phyloP scores from a whole-genome alignment of 2,888 invertebrate genomes.

The Meta bourneti region DNA sequence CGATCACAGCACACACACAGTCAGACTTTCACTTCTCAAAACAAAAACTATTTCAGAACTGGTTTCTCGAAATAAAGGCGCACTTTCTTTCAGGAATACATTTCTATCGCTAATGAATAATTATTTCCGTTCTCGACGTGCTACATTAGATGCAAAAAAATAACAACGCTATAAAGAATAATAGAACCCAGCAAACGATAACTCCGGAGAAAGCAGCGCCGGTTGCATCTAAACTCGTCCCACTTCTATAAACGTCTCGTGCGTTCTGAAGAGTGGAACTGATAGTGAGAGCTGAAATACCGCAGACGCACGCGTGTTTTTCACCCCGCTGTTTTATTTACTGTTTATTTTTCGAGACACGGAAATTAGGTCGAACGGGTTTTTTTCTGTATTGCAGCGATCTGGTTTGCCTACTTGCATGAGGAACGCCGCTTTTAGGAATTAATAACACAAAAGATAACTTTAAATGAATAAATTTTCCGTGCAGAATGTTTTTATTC shows the following conservation, averaged over 20 bases:
- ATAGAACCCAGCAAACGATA: conserved; percentile 12
- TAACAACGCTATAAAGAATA: background rate
- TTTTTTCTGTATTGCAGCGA: background rate
- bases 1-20: too few relatives aligned
- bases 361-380: conserved; percentile 59
- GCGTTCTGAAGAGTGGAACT: conserved; percentile 45
- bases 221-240: conserved; percentile 37
- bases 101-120: background rate
- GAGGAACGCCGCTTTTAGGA: background rate
- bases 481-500: background rate
- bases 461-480: background rate
- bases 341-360: conserved; percentile 13
- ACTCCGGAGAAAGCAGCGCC: background rate
- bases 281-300: conserved; percentile 60
- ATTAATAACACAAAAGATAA: conserved; percentile 3
- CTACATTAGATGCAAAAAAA: background rate
- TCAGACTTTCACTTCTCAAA: conserved; percentile 9
- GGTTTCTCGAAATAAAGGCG: conserved; percentile 20
- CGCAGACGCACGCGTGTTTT: conserved; percentile 3
- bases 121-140: background rate
- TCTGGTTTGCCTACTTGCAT: conserved; percentile 46
- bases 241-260: conserved; percentile 41
- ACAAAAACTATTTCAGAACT: conserved; percentile 32
- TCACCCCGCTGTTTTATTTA: conserved; percentile 29
- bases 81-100: conserved; percentile 8